Percentiles rank a stretch among this genome's conserved stretches.
phyloP scores from a whole-genome alignment of 1,140 invertebrate species.

The Brachionus koreanus region DNA sequence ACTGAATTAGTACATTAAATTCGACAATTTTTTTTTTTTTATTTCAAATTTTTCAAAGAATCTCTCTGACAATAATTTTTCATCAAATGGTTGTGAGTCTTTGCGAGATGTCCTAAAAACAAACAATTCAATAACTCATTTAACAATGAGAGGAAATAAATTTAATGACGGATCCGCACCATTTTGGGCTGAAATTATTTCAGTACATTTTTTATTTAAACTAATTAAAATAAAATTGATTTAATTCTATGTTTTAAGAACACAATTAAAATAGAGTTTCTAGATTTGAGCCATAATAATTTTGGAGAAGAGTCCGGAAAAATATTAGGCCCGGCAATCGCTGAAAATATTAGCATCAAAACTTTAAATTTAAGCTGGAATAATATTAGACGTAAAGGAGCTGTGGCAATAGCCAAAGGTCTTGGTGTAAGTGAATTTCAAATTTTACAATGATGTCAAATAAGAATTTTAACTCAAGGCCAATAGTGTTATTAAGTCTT shows the following conservation, averaged over 20 bases:
- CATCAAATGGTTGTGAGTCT: conserved; percentile 1
- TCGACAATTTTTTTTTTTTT: not conserved
- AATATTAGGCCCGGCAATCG: conserved; percentile 50
- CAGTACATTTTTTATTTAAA: not conserved
- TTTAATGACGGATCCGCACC: conserved; percentile 20
- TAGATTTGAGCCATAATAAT: conserved; percentile 41
- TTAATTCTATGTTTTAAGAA: not conserved
- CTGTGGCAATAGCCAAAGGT: conserved; percentile 54
- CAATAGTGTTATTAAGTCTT: conserved; percentile 45
- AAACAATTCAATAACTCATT: conserved; percentile 36
- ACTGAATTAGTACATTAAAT: conserved; percentile 49
- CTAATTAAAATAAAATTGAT: not conserved
- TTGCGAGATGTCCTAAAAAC: conserved; percentile 3
- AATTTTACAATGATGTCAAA: not conserved
- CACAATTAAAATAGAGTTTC: conserved; percentile 38
- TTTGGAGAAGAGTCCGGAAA: conserved; percentile 39
- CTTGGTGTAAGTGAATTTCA: conserved; percentile 50
- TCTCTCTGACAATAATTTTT: conserved; percentile 39
- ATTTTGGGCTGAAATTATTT: conserved; percentile 38
- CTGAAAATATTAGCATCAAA: conserved; percentile 55
- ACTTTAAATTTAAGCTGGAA: conserved; percentile 58
- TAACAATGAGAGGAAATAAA: conserved; percentile 4
- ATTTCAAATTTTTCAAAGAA: not conserved
- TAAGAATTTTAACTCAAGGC: not conserved
- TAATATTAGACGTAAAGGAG: conserved; percentile 54